These are phyloP conservation scores for Hormiphora californensis DNA, from an alignment of 37 sponge, comb jelly and placozoan species.

Conservation along the genomic window DNA sequence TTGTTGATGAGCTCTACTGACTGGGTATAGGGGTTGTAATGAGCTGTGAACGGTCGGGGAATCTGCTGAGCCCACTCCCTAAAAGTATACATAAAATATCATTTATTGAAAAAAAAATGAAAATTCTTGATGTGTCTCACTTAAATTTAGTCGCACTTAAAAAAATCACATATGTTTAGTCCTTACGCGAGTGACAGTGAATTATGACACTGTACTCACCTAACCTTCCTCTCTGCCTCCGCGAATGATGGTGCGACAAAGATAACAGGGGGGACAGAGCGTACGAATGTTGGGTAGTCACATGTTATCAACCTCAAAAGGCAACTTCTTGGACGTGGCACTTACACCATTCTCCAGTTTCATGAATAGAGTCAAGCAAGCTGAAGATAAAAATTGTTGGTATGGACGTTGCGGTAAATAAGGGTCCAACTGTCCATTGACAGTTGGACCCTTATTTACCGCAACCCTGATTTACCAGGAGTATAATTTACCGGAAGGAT, in stretches of 20 bases:
- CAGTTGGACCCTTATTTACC: too few species aligned
- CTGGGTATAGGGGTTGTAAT: conserved; percentile 95
- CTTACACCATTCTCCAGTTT: conserved; percentile 70
- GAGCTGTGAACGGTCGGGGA: conserved; percentile 78
- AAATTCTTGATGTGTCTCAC: too few species aligned
- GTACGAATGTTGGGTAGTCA: too few species aligned
- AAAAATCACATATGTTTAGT: too few species aligned
- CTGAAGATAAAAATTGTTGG: neutral
- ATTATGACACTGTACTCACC: conserved; percentile 67
- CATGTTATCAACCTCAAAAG: conserved; percentile 78
- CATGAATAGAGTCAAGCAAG: neutral
- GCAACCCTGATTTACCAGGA: too few species aligned
- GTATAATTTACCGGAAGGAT: too few species aligned
- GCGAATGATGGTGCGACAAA: conserved; percentile 85
- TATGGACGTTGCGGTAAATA: too few species aligned
- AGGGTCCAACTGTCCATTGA: too few species aligned
- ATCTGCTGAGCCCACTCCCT: conserved; percentile 83
- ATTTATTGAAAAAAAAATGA: too few species aligned
- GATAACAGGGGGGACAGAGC: conserved; percentile 87
- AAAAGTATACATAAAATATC: neutral
- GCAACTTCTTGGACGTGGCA: conserved; percentile 71
- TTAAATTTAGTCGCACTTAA: too few species aligned
- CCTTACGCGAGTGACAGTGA: too few species aligned
- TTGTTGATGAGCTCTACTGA: conserved; percentile 76
- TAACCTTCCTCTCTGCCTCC: conserved; percentile 81